Evolutionary conservation across 2,113 vertebrate genomes (phyloP), one percentile per base, ranked within the genome.

Genomic region (Cathartes aura): DNA sequence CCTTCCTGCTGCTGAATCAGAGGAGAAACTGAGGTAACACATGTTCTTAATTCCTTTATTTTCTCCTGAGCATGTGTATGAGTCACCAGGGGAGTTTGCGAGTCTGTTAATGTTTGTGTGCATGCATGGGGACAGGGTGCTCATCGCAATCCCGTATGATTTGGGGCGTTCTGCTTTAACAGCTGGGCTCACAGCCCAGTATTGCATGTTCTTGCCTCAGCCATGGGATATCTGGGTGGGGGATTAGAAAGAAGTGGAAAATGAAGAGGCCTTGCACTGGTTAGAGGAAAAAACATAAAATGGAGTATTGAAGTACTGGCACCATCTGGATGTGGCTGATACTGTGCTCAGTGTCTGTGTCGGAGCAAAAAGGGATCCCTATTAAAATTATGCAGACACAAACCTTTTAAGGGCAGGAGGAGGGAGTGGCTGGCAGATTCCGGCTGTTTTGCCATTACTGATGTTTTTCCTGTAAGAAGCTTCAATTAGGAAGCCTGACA

Each of bases 401-500:
- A 75, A 64, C 79, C 79, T 63, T 95, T 82, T 88, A 70, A 72
- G 58, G 78, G 62, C 62, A 60, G 87, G 71, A 81, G 87, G 67
- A 78, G 38, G 75, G 74, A 52, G 90, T 82, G 88, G 40, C 81
- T 93, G 70, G 63, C 52, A 94, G 96, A 89, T 93, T 96, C 70
- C 86, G 71, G 71, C 94, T 93, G 85, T 94, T 97, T 58, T 92
- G 85, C 91, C 20, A 15, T 83, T 81, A 66, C 87, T 89, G 85
- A 73, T 96, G 74, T 96, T 97, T 97, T 96, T 53, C 8, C 56
- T 66, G 67, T 43, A 62, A 86, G 70, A 66, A 93, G 79, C 85
- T 95, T 93, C 92, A 90, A 0, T 53, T 86, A 94, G 62, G 87
- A 79, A 84, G 62, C 76, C 74, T 97, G 91, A 91, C 95, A 97